Conservation (phyloP, 2,888 invertebrate species). For the Lamellibrachia columna region DNA sequence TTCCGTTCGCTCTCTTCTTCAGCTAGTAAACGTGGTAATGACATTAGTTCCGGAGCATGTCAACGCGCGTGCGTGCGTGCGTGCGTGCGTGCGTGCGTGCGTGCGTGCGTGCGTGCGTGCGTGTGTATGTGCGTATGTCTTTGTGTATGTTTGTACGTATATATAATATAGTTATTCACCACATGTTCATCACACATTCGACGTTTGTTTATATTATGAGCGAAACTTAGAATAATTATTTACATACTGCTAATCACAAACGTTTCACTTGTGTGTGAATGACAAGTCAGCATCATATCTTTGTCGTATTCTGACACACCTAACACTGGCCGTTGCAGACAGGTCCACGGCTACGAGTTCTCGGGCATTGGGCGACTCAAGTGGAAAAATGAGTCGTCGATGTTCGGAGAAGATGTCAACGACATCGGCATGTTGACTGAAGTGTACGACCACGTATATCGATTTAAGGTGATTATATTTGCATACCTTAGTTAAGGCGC, state of each 20-base stretch:
- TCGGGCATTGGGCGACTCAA: background rate
- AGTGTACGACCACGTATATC: background rate
- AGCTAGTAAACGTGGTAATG: too few relatives aligned
- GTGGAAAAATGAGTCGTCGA: background rate
- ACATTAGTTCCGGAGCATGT: too few relatives aligned
- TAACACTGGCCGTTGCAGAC: background rate
- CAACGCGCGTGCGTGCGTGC: background rate
- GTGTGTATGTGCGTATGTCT: constrained; percentile 18
- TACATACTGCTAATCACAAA: too few relatives aligned
- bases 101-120: constrained; percentile 21
- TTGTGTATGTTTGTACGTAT: constrained; percentile 13
- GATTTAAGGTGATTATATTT: background rate
- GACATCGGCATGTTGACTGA: background rate
- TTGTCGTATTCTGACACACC: background rate
- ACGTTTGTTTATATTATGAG: too few relatives aligned
- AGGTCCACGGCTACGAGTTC: constrained; percentile 2
- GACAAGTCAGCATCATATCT: background rate
- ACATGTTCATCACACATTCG: too few relatives aligned
- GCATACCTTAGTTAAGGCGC: background rate
- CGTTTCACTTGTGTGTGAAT: too few relatives aligned
- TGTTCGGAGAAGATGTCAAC: background rate
- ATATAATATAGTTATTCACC: background rate
- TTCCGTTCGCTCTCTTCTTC: too few relatives aligned
- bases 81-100: constrained; percentile 20
- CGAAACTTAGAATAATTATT: too few relatives aligned